These are phyloP conservation scores for Hypsibius dujardini DNA, from an alignment of 1,140 invertebrate genomes.

Conservation along the genomic window DNA sequence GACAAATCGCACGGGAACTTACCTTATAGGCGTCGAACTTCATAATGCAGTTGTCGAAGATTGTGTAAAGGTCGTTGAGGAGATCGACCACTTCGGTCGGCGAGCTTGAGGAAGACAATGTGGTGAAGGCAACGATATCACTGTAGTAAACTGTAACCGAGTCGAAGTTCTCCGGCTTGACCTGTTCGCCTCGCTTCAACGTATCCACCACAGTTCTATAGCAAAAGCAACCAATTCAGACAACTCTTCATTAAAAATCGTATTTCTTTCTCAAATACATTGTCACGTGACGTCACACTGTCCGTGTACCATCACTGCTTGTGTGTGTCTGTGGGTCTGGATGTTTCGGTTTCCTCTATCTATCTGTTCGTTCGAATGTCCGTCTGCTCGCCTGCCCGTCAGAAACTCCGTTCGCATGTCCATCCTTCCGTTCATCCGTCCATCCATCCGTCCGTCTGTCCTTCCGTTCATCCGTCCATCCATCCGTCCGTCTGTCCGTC, in stretches of 20 bases:
- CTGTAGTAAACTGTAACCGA: neutral
- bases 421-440: too few species aligned
- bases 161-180: constrained; percentile 8
- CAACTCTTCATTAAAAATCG: neutral
- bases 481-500: too few species aligned
- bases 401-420: too few species aligned
- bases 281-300: too few species aligned
- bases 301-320: too few species aligned
- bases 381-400: too few species aligned
- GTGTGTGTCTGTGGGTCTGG: too few species aligned
- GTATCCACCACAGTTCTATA: neutral
- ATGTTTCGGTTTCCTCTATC: too few species aligned
- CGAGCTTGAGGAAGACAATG: neutral
- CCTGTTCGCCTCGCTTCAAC: constrained; percentile 8
- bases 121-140: neutral
- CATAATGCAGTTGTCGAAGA: constrained; percentile 31
- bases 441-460: too few species aligned
- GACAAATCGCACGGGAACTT: neutral
- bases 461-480: too few species aligned
- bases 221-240: neutral
- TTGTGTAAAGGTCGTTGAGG: constrained; percentile 33
- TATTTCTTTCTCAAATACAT: too few species aligned
- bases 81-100: constrained; percentile 21
- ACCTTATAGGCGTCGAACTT: constrained; percentile 32
- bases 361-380: too few species aligned